These are phyloP conservation scores for Drosophila neocordata DNA, from an alignment of 1,140 invertebrate species.

Conservation along the genomic window DNA sequence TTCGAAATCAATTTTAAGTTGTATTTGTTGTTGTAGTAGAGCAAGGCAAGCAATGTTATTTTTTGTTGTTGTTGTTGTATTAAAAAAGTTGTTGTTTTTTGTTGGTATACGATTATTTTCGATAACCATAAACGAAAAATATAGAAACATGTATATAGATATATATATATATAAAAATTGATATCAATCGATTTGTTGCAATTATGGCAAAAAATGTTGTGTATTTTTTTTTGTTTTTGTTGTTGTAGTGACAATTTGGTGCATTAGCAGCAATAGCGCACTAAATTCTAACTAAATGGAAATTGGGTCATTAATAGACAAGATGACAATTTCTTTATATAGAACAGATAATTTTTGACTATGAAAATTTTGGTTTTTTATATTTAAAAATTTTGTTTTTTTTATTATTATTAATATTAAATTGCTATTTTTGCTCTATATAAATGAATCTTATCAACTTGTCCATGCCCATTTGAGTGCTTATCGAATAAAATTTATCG, in stretches of 20 bases:
- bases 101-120: constrained; percentile 26
- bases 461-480: background rate
- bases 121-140: constrained; percentile 59
- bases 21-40: constrained; percentile 50
- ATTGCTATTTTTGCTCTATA: no score
- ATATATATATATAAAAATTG: constrained; percentile 15
- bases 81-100: constrained; percentile 3
- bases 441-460: constrained; percentile 16
- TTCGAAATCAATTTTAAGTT: constrained; percentile 27
- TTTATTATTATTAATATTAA: no score
- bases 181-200: constrained; percentile 56
- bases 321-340: background rate
- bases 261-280: constrained; percentile 33
- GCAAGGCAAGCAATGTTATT: constrained; percentile 65
- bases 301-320: constrained; percentile 20
- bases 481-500: no score
- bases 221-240: constrained; percentile 3
- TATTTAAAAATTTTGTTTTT: no score
- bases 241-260: constrained; percentile 27
- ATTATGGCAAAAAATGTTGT: constrained; percentile 16
- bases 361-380: no score
- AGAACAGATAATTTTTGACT: no score
- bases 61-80: constrained; percentile 19
- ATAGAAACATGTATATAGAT: constrained; percentile 13
- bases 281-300: constrained; percentile 30